Conservation (phyloP, 1,140 invertebrate genomes). For the Brachionus paranguensis region DNA sequence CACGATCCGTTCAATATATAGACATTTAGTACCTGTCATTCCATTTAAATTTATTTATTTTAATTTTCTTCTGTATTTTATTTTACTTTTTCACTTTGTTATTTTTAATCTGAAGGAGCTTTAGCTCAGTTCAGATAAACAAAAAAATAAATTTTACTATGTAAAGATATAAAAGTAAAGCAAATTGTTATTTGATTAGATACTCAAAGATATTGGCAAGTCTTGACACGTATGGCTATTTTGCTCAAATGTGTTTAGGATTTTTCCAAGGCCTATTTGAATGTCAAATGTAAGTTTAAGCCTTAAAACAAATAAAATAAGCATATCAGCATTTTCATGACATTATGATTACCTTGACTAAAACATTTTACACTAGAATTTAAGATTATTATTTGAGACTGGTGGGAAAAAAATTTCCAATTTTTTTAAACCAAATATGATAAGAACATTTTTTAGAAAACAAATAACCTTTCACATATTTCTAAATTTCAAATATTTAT, state of each 20-base stretch:
- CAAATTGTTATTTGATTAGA: background rate
- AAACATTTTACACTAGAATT: background rate
- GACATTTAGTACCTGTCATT: no score
- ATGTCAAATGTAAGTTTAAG: background rate
- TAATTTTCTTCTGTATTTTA: no score
- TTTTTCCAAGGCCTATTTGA: background rate
- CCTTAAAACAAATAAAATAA: background rate
- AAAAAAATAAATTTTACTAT: no score
- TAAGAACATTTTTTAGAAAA: background rate
- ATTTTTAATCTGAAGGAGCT: no score
- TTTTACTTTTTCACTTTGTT: no score
- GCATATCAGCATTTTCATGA: background rate
- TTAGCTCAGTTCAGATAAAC: no score
- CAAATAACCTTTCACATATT: background rate
- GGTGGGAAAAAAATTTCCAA: background rate
- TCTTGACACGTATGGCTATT: background rate
- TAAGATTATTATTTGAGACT: background rate
- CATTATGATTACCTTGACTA: slow-evolving; percentile 17
- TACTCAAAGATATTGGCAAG: background rate
- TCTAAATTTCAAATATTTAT: slow-evolving; percentile 1
- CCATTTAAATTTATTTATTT: no score
- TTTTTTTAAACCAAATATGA: background rate
- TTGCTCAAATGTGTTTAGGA: background rate
- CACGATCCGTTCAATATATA: no score
- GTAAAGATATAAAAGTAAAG: no score